Percentiles rank a stretch among this genome's conserved stretches.
Conservation (phyloP, 2,797 vertebrate genomes). For the Anas bernieri region DNA sequence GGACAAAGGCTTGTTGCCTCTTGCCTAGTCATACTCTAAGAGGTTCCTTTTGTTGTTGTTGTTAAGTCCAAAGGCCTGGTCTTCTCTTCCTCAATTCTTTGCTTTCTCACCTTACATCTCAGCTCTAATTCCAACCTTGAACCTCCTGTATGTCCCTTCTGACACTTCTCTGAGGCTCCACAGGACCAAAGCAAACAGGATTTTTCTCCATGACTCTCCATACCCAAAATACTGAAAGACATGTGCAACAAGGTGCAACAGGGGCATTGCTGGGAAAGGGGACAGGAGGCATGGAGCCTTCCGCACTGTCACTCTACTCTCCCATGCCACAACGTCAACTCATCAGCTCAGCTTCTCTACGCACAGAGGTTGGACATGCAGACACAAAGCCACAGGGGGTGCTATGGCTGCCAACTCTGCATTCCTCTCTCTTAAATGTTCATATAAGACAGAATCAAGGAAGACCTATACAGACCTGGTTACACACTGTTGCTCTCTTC, state of each 20-base stretch:
- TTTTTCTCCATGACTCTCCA: not conserved
- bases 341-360: not conserved
- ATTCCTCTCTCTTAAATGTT: not conserved
- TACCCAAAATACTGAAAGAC: not conserved
- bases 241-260: not conserved
- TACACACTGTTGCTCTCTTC: not conserved
- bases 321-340: not conserved
- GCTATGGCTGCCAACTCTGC: not conserved
- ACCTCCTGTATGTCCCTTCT: not conserved
- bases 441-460: not conserved
- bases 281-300: not conserved
- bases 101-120: not conserved
- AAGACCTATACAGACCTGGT: not conserved
- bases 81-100: not conserved
- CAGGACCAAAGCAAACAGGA: not conserved
- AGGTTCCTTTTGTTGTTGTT: not conserved
- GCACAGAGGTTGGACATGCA: not conserved
- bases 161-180: not conserved
- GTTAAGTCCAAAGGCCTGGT: not conserved
- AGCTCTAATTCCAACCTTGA: not conserved
- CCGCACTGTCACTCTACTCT: accelerated
- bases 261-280: not conserved
- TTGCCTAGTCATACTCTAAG: not conserved
- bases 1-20: not conserved
- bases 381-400: not conserved